These are phyloP conservation scores for Antigone vipio DNA, from an alignment of 2,113 vertebrate species.

Conservation along the genomic window DNA sequence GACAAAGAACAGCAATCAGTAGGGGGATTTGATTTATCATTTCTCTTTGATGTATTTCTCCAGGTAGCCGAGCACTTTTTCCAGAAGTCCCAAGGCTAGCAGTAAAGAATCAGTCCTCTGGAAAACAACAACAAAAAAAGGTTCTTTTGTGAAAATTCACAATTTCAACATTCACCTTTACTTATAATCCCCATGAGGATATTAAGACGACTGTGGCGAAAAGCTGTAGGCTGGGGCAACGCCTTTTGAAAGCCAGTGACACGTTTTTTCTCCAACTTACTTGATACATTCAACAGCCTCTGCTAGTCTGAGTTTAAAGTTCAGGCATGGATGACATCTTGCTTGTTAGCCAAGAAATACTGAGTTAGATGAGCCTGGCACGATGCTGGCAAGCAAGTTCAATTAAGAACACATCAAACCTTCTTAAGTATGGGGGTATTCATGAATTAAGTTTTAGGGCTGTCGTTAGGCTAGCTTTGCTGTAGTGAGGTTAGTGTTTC, in stretches of 20 bases:
- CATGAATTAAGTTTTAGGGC: neutral
- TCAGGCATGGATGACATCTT: neutral
- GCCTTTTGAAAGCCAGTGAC: neutral
- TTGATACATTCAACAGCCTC: neutral
- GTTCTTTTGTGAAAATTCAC: neutral
- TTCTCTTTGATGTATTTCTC: neutral
- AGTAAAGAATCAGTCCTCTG: neutral
- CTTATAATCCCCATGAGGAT: neutral
- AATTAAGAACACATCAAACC: neutral
- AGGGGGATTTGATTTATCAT: neutral
- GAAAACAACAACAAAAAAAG: neutral
- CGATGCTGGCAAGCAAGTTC: neutral
- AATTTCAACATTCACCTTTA: neutral
- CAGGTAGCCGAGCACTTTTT: neutral
- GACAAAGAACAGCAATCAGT: neutral
- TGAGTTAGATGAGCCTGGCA: neutral
- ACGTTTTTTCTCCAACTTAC: neutral
- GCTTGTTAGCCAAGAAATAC: neutral
- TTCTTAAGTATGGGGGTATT: neutral
- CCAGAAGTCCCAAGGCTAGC: neutral
- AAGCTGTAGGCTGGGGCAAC: neutral
- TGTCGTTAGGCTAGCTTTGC: neutral
- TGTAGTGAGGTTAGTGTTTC: neutral
- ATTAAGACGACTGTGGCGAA: neutral
- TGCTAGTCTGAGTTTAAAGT: neutral